Evolutionary conservation across 2,888 invertebrate genomes (phyloP), one percentile per base, ranked within the genome.

Genomic region (Andrena hattorfiana): DNA sequence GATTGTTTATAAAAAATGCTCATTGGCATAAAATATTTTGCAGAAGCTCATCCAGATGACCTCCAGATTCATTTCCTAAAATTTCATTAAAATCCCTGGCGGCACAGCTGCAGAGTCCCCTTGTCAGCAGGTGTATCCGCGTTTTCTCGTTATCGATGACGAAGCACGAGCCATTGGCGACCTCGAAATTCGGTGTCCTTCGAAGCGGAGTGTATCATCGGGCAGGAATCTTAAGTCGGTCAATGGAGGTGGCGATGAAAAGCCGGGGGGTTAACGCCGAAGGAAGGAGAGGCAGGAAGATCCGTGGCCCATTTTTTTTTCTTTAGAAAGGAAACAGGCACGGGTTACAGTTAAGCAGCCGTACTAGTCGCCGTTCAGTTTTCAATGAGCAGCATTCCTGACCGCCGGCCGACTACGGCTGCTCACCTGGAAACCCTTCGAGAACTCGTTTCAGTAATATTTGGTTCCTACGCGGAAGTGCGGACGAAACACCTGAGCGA

Each of bases 261-360:
- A 28, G 48, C 48, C 60, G 35, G 35, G 64, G 66, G 72, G 32
- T 51, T 48, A 20, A 13, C 60, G 32, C 42, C 28, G 54, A 59
- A 74, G 64, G 54, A 67, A 72, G 51, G 76, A 73, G 72, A 64
- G 56, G 71, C 69, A 69, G 60, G 85, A 89, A 87, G 85, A 89
- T 88, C 88, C 84, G 86, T 91, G 91, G 89, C 91, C 91, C 89
- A 92, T 92, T 92, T 89, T 86, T 60, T 54, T 54, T 76, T 70
- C 90, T 90, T 91, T 90, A 89, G 90, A 91, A 92, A 91, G 91
- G 90, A 89, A 91, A 90, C 86, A 89, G 81, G 85, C 84, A 85
- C 78, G 86, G 89, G 87, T 88, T 90, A 92, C 92, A 90, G 91
- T 92, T 91, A 91, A 89, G 87, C 83, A 81, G 78, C 77, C 74